Percentiles rank a stretch among this genome's conserved stretches.
Evolutionary conservation across 2,113 vertebrate species (phyloP).

Genomic region (Genyomyrus donnyi): DNA sequence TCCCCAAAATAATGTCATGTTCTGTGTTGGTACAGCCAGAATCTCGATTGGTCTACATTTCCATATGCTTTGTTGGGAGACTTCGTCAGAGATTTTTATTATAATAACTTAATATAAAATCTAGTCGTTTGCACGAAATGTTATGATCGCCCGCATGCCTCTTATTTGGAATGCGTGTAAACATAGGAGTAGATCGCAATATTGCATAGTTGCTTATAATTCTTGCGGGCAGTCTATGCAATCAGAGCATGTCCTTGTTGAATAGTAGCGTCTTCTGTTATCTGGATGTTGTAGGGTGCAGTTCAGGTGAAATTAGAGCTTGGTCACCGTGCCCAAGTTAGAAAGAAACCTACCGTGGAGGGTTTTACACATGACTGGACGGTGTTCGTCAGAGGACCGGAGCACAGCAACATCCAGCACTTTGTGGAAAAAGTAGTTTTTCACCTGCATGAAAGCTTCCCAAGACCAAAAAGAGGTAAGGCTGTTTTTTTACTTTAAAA

Average conservation of each 20-base stretch:
- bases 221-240: not conserved
- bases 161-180: not conserved
- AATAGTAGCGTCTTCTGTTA: constrained; percentile 7
- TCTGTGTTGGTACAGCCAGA: constrained; percentile 4
- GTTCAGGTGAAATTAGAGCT: constrained; percentile 98
- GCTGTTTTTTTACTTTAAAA: constrained; percentile 3
- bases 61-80: constrained; percentile 3
- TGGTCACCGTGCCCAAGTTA: constrained; percentile 91
- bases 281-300: constrained; percentile 70
- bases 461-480: constrained; percentile 91
- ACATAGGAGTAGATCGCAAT: not conserved
- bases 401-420: constrained; percentile 97
- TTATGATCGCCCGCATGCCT: not conserved
- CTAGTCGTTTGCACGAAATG: not conserved
- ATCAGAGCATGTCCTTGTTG: not conserved
- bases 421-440: constrained; percentile 99
- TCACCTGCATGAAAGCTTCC: constrained; percentile 97
- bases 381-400: constrained; percentile 94
- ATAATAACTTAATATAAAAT: not conserved
- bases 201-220: not conserved
- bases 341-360: constrained; percentile 93
- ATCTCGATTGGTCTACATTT: not conserved
- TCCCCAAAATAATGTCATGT: constrained; percentile 7
- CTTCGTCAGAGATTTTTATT: not conserved
- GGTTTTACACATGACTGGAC: constrained; percentile 99